Conservation (phyloP, 2,113 vertebrate genomes). For the Pelobates fuscus region DNA sequence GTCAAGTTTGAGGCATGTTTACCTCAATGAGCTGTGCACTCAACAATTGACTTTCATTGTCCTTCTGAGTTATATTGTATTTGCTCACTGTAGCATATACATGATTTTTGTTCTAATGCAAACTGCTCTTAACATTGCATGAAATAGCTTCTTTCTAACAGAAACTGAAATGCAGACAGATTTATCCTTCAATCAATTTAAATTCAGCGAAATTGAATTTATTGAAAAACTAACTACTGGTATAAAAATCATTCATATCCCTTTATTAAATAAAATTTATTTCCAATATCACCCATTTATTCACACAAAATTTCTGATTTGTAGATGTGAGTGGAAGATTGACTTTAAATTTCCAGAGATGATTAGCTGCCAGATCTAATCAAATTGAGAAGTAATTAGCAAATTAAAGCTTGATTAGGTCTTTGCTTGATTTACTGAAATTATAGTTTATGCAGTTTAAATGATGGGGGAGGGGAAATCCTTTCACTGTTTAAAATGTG, state of each 20-base stretch:
- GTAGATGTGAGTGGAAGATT: constrained; percentile 74
- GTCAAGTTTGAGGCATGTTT: constrained; percentile 27
- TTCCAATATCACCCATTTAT: constrained; percentile 55
- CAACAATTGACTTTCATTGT: constrained; percentile 44
- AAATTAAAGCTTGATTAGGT: constrained; percentile 85
- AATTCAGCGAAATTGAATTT: constrained; percentile 50
- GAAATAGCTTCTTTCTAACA: constrained; percentile 22
- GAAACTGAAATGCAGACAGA: not conserved
- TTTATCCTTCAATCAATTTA: constrained; percentile 55
- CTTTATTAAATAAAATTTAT: constrained; percentile 51
- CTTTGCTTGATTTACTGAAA: constrained; percentile 81
- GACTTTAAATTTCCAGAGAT: constrained; percentile 74
- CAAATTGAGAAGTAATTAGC: constrained; percentile 83
- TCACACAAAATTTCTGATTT: constrained; percentile 62
- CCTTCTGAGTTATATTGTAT: constrained; percentile 54
- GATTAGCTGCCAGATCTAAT: constrained; percentile 81
- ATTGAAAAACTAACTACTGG: constrained; percentile 47
- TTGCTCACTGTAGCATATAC: constrained; percentile 55
- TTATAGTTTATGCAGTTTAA: constrained; percentile 80
- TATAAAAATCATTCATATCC: constrained; percentile 55
- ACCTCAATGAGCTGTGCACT: constrained; percentile 40
- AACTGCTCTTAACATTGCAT: constrained; percentile 42
- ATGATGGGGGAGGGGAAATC: constrained; percentile 75
- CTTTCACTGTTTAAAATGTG: constrained; percentile 48
- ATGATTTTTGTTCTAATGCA: constrained; percentile 42